Percentiles rank a stretch among this genome's conserved stretches.
Evolutionary conservation across 1,140 invertebrate genomes (phyloP).

Genomic region (Lutraria rhynchaena): DNA sequence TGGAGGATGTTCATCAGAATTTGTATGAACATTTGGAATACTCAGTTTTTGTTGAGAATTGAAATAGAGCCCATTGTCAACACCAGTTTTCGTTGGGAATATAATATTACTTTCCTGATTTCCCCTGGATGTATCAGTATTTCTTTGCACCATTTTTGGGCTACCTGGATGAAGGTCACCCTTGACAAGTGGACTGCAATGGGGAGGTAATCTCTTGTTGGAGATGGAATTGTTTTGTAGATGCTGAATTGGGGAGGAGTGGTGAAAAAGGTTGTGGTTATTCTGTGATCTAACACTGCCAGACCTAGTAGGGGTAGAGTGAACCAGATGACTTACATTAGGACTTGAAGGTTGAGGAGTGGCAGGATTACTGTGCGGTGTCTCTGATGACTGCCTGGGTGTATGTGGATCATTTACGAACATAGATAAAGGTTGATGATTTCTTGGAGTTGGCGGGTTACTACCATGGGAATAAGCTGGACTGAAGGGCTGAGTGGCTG

Average conservation of each 20-base stretch:
- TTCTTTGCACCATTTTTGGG: constrained; percentile 12
- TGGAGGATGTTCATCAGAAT: no score
- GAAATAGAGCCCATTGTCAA: constrained; percentile 27
- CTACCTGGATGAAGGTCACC: constrained; percentile 25
- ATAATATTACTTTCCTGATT: not conserved
- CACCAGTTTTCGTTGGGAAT: not conserved
- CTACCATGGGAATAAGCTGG: constrained; percentile 28
- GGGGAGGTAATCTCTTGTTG: not conserved
- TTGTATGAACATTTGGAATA: not conserved
- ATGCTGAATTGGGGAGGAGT: constrained; percentile 16
- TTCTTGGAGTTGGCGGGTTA: not conserved
- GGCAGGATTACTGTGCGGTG: constrained; percentile 27
- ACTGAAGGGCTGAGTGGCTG: constrained; percentile 40
- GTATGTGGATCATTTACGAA: not conserved
- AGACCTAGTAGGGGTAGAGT: constrained; percentile 32
- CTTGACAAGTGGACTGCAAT: constrained; percentile 50
- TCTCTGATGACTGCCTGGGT: not conserved
- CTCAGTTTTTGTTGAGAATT: constrained; percentile 1
- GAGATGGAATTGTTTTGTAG: not conserved
- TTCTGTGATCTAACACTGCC: constrained; percentile 12
- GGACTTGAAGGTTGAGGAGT: constrained; percentile 34
- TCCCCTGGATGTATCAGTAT: not conserved
- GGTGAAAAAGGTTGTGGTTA: constrained; percentile 2
- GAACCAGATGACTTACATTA: not conserved
- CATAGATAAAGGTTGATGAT: not conserved